Evolutionary conservation across 2,797 vertebrate species (phyloP), one percentile per base, ranked within the genome.

Genomic region (Enteromius viviparus): DNA sequence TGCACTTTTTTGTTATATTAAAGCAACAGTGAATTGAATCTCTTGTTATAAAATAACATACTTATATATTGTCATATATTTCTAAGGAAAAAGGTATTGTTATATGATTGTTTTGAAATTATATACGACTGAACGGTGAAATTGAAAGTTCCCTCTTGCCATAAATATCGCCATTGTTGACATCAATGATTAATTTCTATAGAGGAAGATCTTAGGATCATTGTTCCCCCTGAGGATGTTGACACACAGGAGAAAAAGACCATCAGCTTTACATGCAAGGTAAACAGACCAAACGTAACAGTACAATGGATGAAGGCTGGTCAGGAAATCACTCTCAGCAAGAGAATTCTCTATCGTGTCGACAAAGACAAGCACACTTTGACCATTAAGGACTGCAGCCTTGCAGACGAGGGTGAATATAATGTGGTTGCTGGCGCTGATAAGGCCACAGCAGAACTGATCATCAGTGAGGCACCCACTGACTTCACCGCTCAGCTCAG

Each of bases 241-340:
- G 98, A 99, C 94, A 99, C 98, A 19, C 97, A 98, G 93, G 98
- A 99, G 91, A 99, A 98, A 93, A 99, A 96, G 86, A 95, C 96
- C 0, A 93, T 97, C 85, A 97, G 94, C 69, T 99, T 99, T 94
- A 96, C 96, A 89, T 99, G 98, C 87, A 99, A 99, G 92, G 97
- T 98, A 78, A 99, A 99, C 92, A 93, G 95, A 87, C 95, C 92
- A 76, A 97, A 97, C 12, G 96, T 95, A 76, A 99, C 93, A 0
- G 91, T 99, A 72, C 96, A 95, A 79, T 99, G 98, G 98, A 95
- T 96, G 89, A 98, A 95, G 92, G 96, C 92, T 34, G 97, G 97
- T 6, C 93, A 97, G 90, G 98, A 99, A 91, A 93, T 99, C 62
- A 40, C 88, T 10, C 92, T 98, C 64, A 94, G 85, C 93, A 98